Evolutionary conservation across 35 echinoderm and acorn worm genomes (phyloP), one percentile per base, ranked within the genome.

Genomic region (Ptychodera flava): DNA sequence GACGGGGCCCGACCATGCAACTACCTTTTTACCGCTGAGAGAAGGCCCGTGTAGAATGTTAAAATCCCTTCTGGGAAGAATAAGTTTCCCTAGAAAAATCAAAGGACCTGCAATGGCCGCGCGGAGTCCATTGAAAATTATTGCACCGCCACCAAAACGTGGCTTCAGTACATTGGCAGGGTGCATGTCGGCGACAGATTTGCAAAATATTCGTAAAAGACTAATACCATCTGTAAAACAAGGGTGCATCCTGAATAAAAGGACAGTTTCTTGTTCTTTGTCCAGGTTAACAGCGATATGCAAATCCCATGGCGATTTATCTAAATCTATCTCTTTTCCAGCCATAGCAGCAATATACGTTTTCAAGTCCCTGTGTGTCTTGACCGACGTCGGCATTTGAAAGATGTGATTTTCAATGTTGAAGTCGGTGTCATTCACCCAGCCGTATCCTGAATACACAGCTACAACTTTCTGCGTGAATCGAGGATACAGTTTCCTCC

Each of bases 341-440:
- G 89, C 77, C 1, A 91, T 16, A 29, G 76, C 36, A 33, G 78
- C 79, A 81, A 86, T 76, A 80, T 86, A 91, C 29, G 53, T 29
- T 32, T 81, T 76, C 15, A 91, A 79, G 36, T 91, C 89, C 22
- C 32, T 27, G 16, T 79, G 82, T 36, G 16, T 83, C 30, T 36
- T 83, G 31, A 37, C 30, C 81, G 77, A 86, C 35, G 35, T 52
- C 31, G 37, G 80, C 36, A 78, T 80, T 33, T 52, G 76, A 37
- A 80, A 79, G 34, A 91, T 79, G 80, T 91, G 89, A 35, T 91
- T 91, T 35, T 91, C 89, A 81, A 91, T 91, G 76, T 91, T 86
- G 76, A 91, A 91, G 36, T 85, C 37, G 6, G 81, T 33, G 38
- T 91, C 89, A 81, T 86, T 78, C 29, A 85, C 80, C 89, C 89